phyloP scores from a whole-genome alignment of 2,888 invertebrate species.

The Lydus trimaculatus region DNA sequence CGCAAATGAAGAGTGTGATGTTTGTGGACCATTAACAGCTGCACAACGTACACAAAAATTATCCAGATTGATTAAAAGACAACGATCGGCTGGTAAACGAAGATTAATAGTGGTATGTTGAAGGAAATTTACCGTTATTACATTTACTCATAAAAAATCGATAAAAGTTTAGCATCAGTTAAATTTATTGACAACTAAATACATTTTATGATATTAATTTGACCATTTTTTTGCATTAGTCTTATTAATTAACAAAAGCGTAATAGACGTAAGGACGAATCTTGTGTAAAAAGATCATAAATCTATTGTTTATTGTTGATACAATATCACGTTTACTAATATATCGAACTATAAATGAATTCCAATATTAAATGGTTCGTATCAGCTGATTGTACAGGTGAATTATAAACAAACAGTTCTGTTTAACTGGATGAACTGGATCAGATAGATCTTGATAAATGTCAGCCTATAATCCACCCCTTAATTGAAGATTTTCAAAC shows the following conservation, averaged over 20 bases:
- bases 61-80: constrained; percentile 72
- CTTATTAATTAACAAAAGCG: neutral
- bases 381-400: no score
- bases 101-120: constrained; percentile 18
- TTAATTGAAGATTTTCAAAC: no score
- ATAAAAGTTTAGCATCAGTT: no score
- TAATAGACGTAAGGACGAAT: neutral
- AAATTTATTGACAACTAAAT: no score
- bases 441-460: no score
- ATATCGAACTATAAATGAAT: no score
- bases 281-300: neutral
- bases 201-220: no score
- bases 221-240: no score
- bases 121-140: neutral
- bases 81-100: constrained; percentile 57
- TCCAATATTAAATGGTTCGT: no score
- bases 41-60: constrained; percentile 74
- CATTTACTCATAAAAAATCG: neutral
- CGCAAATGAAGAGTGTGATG: constrained; percentile 54
- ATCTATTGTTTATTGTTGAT: neutral
- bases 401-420: no score
- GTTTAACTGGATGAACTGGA: no score
- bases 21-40: constrained; percentile 68
- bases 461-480: no score
- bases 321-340: neutral